phyloP scores from a whole-genome alignment of 1,140 invertebrate species.

The Drosophila burlai region DNA sequence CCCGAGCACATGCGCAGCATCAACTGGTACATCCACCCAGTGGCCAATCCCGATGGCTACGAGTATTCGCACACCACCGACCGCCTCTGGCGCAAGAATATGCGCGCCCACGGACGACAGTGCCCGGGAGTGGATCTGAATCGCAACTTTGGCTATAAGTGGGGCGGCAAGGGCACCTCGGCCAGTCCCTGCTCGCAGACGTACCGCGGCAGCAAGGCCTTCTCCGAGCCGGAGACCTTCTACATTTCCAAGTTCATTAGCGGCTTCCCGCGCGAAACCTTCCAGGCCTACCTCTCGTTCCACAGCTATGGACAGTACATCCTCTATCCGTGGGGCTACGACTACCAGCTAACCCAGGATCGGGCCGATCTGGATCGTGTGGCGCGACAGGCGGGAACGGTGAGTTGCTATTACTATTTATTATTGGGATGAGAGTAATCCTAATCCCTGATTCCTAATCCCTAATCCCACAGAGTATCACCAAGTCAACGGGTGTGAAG shows the following conservation, averaged over 20 bases:
- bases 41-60: slow-evolving; percentile 95
- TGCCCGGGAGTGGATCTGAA: slow-evolving; percentile 93
- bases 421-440: too few relatives aligned
- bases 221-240: slow-evolving; percentile 96
- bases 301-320: slow-evolving; percentile 96
- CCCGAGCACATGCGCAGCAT: slow-evolving; percentile 90
- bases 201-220: slow-evolving; percentile 94
- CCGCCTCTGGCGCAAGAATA: slow-evolving; percentile 94
- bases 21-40: slow-evolving; percentile 93
- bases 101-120: slow-evolving; percentile 86
- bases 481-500: slow-evolving; percentile 87
- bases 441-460: not conserved
- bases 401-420: slow-evolving; percentile 57
- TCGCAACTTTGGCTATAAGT: slow-evolving; percentile 93
- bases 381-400: slow-evolving; percentile 89
- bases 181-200: slow-evolving; percentile 95
- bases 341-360: slow-evolving; percentile 89
- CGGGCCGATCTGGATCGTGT: slow-evolving; percentile 89
- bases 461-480: slow-evolving; percentile 87
- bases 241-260: slow-evolving; percentile 89
- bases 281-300: slow-evolving; percentile 92
- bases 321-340: slow-evolving; percentile 94
- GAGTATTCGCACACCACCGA: slow-evolving; percentile 91
- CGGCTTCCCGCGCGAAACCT: slow-evolving; percentile 85
- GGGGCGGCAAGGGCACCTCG: slow-evolving; percentile 93